These are phyloP conservation scores for Grammomys surdaster DNA, from an alignment of 2,113 vertebrate genomes.

Conservation along the genomic window DNA sequence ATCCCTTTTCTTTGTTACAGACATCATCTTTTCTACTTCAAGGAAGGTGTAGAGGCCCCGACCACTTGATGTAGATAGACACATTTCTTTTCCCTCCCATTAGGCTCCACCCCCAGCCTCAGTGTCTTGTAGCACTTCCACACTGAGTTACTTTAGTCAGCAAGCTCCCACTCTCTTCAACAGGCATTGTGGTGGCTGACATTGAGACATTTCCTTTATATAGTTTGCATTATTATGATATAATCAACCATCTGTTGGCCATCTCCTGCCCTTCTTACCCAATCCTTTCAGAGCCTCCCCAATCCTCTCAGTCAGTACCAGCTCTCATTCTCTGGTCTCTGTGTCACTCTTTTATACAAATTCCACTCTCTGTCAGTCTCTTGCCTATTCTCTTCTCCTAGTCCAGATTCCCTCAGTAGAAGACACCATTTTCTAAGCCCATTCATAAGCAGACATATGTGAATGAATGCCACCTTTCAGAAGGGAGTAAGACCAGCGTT, in stretches of 20 bases:
- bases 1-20: conserved; percentile 19
- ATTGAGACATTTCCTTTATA: not conserved
- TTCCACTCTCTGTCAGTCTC: not conserved
- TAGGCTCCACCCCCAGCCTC: not conserved
- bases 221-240: not conserved
- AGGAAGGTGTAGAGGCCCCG: not conserved
- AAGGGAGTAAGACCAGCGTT: not conserved
- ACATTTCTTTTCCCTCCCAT: not conserved
- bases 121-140: not conserved
- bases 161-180: not conserved
- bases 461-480: not conserved
- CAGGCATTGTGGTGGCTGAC: not conserved
- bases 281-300: not conserved
- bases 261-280: not conserved
- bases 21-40: not conserved
- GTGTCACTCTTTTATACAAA: not conserved
- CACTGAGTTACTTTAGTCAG: not conserved
- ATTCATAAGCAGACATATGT: no score
- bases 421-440: not conserved
- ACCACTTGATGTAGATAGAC: not conserved
- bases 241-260: not conserved
- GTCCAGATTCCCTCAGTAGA: not conserved
- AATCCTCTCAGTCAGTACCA: not conserved
- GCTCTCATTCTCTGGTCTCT: not conserved
- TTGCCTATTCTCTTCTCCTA: not conserved